Percentiles rank a stretch among this genome's conserved stretches.
Conservation (phyloP, 2,113 vertebrate species). For the Chelonoidis abingdonii region DNA sequence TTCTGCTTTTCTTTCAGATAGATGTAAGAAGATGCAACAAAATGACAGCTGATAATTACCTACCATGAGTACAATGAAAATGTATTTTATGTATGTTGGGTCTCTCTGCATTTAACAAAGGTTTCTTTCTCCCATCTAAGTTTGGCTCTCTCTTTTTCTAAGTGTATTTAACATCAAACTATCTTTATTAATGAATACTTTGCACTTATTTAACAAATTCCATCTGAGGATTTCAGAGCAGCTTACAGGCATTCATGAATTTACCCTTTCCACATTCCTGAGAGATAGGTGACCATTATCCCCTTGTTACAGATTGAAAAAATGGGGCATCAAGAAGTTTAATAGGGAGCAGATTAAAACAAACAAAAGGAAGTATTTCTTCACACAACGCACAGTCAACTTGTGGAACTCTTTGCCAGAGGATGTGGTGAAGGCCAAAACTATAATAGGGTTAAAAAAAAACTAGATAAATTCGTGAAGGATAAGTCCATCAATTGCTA, state of each 20-base stretch:
- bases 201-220: neutral
- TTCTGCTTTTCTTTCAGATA: neutral
- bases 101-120: neutral
- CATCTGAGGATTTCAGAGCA: neutral
- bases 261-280: neutral
- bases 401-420: no score
- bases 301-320: neutral
- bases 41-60: neutral
- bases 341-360: no score
- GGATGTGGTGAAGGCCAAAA: no score
- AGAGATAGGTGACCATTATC: neutral
- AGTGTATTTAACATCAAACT: neutral
- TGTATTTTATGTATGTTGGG: neutral
- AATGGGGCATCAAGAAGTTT: neutral
- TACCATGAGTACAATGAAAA: neutral
- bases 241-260: neutral
- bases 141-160: neutral
- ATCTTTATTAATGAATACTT: neutral
- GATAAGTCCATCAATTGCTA: no score
- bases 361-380: no score
- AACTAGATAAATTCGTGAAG: no score
- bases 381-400: no score
- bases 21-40: neutral
- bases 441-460: no score
- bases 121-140: neutral